These are phyloP conservation scores for Dasypolia templi DNA, from an alignment of 2,888 invertebrate species.

Conservation along the genomic window DNA sequence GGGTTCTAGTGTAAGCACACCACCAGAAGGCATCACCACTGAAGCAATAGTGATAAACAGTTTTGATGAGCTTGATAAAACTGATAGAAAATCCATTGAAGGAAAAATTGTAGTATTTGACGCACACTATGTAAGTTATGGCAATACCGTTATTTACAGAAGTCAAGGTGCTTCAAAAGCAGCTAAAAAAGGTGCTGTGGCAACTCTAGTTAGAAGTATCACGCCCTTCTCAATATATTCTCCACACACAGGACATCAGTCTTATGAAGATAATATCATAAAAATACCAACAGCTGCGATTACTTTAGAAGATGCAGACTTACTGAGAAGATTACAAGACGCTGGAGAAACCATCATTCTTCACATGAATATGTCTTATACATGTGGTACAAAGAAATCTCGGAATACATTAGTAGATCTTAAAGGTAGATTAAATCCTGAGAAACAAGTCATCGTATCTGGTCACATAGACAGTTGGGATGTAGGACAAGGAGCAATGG, in stretches of 20 bases:
- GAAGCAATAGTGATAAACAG: slow-evolving; percentile 92
- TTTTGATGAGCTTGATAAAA: slow-evolving; percentile 92
- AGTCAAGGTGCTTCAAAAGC: slow-evolving; percentile 92
- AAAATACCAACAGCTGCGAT: slow-evolving; percentile 94
- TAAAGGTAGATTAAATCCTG: slow-evolving; percentile 84
- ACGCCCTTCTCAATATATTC: slow-evolving; percentile 94
- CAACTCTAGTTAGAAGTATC: slow-evolving; percentile 93
- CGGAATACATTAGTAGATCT: slow-evolving; percentile 94
- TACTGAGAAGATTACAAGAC: slow-evolving; percentile 91
- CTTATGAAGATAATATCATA: slow-evolving; percentile 89
- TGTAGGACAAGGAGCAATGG: slow-evolving; percentile 97
- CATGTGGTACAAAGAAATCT: slow-evolving; percentile 89
- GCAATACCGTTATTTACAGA: slow-evolving; percentile 92
- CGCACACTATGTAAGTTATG: slow-evolving; percentile 90
- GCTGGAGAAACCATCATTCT: slow-evolving; percentile 83
- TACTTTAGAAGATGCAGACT: slow-evolving; percentile 94
- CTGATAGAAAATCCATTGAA: slow-evolving; percentile 85
- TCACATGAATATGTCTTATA: slow-evolving; percentile 92
- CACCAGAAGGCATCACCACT: slow-evolving; percentile 92
- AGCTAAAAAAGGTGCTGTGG: slow-evolving; percentile 93
- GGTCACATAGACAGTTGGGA: slow-evolving; percentile 97
- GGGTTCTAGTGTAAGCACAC: slow-evolving; percentile 93
- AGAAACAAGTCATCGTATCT: slow-evolving; percentile 93
- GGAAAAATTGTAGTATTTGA: slow-evolving; percentile 95
- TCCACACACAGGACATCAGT: slow-evolving; percentile 93